Percentiles rank a stretch among this genome's conserved stretches.
phyloP scores from a whole-genome alignment of 2,113 vertebrate genomes.

The Chionodraco myersi region DNA sequence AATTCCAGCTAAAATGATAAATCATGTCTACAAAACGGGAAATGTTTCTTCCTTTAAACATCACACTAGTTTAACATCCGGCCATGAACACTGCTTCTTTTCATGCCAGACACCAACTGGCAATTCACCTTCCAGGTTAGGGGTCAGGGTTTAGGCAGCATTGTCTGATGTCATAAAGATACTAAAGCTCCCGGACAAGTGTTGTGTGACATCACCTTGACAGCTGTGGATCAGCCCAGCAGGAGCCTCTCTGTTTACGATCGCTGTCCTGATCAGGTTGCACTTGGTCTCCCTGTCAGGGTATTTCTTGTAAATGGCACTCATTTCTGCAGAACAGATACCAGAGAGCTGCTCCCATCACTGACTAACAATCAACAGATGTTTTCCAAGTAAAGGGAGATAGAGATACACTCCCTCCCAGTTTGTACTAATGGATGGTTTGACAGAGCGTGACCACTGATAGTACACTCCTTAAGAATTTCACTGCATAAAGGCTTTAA shows the following conservation, averaged over 20 bases:
- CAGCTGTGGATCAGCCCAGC: constrained; percentile 64
- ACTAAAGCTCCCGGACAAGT: constrained; percentile 71
- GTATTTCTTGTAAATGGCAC: constrained; percentile 65
- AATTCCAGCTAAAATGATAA: constrained; percentile 3
- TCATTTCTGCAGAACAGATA: constrained; percentile 67
- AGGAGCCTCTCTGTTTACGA: constrained; percentile 53
- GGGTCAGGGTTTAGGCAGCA: constrained; percentile 35
- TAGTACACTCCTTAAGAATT: background rate
- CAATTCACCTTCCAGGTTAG: constrained; percentile 43
- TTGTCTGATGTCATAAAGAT: constrained; percentile 57
- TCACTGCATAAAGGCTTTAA: background rate
- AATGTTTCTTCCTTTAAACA: background rate
- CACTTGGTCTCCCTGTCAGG: constrained; percentile 47
- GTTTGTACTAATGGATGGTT: constrained; percentile 34
- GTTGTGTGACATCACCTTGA: constrained; percentile 77
- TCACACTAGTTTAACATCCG: constrained; percentile 8
- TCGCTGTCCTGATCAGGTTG: constrained; percentile 61
- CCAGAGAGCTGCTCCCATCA: constrained; percentile 52
- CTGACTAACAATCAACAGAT: constrained; percentile 80
- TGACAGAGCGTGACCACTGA: constrained; percentile 8
- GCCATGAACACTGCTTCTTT: background rate
- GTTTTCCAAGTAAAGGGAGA: constrained; percentile 61
- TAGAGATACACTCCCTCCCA: constrained; percentile 45
- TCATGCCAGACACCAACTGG: constrained; percentile 40
- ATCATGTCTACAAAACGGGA: background rate